A percentile compares a stretch with the other conserved stretches of the same genome.
phyloP scores from a whole-genome alignment of 2,888 invertebrate species.

The Nephrotoma guestfalica region DNA sequence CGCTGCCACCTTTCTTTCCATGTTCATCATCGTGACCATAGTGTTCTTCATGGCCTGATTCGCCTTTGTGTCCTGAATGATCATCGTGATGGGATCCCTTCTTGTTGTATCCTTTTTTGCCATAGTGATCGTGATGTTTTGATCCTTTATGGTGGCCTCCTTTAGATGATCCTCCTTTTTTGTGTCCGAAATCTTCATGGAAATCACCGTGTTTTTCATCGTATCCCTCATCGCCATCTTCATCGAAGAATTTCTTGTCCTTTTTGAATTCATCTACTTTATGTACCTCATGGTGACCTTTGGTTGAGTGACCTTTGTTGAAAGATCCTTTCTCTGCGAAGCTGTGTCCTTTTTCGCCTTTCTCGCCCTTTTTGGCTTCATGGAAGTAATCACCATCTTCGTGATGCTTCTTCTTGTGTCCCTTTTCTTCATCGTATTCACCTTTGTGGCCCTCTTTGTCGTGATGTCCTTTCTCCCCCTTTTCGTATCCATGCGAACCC shows the following conservation, averaged over 20 bases:
- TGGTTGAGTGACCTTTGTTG: slow-evolving; percentile 73
- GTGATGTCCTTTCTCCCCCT: slow-evolving; percentile 54
- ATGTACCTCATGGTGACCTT: slow-evolving; percentile 74
- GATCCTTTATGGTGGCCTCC: slow-evolving; percentile 67
- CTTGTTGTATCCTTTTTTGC: slow-evolving; percentile 65
- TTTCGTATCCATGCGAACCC: slow-evolving; percentile 49
- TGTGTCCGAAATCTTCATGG: slow-evolving; percentile 65
- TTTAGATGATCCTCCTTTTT: slow-evolving; percentile 68
- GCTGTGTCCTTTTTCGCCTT: slow-evolving; percentile 36
- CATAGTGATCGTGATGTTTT: slow-evolving; percentile 62
- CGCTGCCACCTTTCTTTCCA: slow-evolving; percentile 66
- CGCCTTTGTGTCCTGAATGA: slow-evolving; percentile 64
- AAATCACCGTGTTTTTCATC: slow-evolving; percentile 70
- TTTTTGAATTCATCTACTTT: slow-evolving; percentile 76
- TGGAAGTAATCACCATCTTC: slow-evolving; percentile 33
- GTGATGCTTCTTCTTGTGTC: slow-evolving; percentile 36
- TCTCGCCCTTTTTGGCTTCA: slow-evolving; percentile 36
- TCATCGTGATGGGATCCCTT: slow-evolving; percentile 69
- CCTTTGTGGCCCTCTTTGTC: slow-evolving; percentile 44
- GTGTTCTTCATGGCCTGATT: slow-evolving; percentile 62
- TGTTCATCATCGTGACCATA: slow-evolving; percentile 58
- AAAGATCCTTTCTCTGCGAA: slow-evolving; percentile 46
- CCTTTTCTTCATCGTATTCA: slow-evolving; percentile 34
- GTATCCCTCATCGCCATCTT: slow-evolving; percentile 66
- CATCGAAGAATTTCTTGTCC: slow-evolving; percentile 75